Evolutionary conservation across 2,888 invertebrate genomes (phyloP).

Genomic region (Suillia variegata): DNA sequence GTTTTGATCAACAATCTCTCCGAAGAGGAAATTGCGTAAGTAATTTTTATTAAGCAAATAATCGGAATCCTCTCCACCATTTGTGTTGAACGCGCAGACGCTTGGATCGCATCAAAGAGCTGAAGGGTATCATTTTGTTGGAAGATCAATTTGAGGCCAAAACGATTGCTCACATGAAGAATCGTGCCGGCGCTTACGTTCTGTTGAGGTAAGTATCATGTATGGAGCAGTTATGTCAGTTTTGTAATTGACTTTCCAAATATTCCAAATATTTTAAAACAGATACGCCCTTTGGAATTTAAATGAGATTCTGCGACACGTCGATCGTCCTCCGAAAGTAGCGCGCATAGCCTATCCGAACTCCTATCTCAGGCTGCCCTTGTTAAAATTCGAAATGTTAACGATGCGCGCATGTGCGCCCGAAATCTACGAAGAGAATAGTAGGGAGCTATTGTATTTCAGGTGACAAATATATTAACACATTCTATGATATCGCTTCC

Average conservation of each 20-base stretch:
- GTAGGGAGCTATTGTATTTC: conserved; percentile 37
- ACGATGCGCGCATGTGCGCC: conserved; percentile 51
- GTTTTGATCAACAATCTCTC: conserved; percentile 52
- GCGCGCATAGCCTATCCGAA: conserved; percentile 49
- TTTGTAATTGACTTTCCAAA: neutral
- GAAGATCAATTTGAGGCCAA: conserved; percentile 37
- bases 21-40: conserved; percentile 52
- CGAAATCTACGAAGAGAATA: conserved; percentile 48
- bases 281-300: conserved; percentile 52
- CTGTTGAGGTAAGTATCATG: conserved; percentile 43
- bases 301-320: conserved; percentile 50
- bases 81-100: too few species aligned
- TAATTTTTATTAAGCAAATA: neutral
- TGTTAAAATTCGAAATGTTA: conserved; percentile 54
- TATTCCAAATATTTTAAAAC: too few species aligned
- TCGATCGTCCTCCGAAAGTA: conserved; percentile 41
- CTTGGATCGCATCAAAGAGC: conserved; percentile 40
- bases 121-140: conserved; percentile 34
- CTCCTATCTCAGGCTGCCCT: conserved; percentile 51
- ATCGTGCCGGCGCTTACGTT: conserved; percentile 47
- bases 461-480: neutral
- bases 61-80: neutral
- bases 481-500: neutral
- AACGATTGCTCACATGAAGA: conserved; percentile 38
- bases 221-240: neutral